These are phyloP conservation scores for Balanococcus diminutus DNA, from an alignment of 2,888 invertebrate species.

Conservation along the genomic window DNA sequence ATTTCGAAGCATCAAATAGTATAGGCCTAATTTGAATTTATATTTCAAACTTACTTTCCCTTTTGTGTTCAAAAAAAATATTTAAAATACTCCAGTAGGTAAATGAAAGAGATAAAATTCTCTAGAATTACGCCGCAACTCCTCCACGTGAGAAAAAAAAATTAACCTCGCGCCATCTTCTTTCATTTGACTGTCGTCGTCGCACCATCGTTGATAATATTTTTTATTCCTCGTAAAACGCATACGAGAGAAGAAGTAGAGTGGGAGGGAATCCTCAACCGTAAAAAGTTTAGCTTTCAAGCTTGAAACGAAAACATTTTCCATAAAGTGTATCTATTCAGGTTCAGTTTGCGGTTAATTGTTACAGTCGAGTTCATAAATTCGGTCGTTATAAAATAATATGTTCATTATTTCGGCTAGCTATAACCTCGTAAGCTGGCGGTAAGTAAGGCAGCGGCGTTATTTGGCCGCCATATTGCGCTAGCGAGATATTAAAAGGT, in stretches of 20 bases:
- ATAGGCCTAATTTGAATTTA: no score
- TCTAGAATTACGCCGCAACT: neutral
- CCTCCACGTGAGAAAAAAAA: no score
- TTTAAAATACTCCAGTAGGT: no score
- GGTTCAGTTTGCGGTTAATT: slow-evolving; percentile 30
- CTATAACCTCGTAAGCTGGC: neutral
- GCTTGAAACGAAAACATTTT: slow-evolving; percentile 20
- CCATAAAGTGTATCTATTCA: slow-evolving; percentile 40
- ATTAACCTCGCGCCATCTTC: neutral
- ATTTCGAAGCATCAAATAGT: no score
- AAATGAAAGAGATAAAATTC: no score
- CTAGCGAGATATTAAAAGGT: slow-evolving; percentile 29
- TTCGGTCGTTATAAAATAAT: slow-evolving; percentile 30
- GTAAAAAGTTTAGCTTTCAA: slow-evolving; percentile 7
- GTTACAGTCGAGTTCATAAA: slow-evolving; percentile 35
- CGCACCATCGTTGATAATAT: neutral
- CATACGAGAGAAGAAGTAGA: neutral
- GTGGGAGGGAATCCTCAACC: neutral
- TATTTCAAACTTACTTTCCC: no score
- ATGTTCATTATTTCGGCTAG: neutral
- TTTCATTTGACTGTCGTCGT: neutral
- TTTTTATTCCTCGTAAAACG: slow-evolving; percentile 1
- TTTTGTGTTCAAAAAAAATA: no score
- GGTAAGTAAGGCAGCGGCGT: neutral
- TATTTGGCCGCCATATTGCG: neutral